Evolutionary conservation across 1,140 invertebrate species (phyloP), one percentile per base, ranked within the genome.

Genomic region (Drosophila carrolli): DNA sequence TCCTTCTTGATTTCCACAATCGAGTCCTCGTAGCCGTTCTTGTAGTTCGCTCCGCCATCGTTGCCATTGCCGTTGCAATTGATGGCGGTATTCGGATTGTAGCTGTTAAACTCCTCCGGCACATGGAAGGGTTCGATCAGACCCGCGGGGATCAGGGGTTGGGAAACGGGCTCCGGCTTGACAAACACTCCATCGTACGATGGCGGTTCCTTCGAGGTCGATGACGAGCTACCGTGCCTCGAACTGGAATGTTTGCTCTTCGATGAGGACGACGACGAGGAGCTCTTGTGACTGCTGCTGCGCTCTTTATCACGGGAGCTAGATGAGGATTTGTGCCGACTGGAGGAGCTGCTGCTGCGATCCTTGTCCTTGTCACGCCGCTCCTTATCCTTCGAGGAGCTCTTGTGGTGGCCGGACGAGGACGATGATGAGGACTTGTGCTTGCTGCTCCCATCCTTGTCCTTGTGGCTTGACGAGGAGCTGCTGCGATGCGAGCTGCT

Each of bases 391-490:
- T 91, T 93, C 75, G 63, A 82, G 54, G 90, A 94, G 44, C 88
- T 90, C 54, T 90, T 91, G 9, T 85, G 78, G 50, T 84, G 78
- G 40, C 84, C 72, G 32, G 86, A 82, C 23, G 75, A 79, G 6
- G 86, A 90, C 71, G 92, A 86, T 75, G 92, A 92, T 56, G 93
- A 90, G 58, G 86, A 91, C 56, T 92, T 93, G 19, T 94, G 91
- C 66, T 93, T 94, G 61, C 94, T 56, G 38, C 53, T 60, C 0
- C 93, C 93, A 53, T 93, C 93, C 67, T 93, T 93, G 50, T 93
- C 93, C 16, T 86, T 88, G 58, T 93, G 91, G 43, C 85, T 88
- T 23, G 91, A 91, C 6, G 84, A 89, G 16, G 83, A 83, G 44
- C 81, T 81, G 75, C 83, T 88, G 56, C 91, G 81, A 82, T 93